phyloP scores from a whole-genome alignment of 2,888 invertebrate species.

The Thera obeliscata region DNA sequence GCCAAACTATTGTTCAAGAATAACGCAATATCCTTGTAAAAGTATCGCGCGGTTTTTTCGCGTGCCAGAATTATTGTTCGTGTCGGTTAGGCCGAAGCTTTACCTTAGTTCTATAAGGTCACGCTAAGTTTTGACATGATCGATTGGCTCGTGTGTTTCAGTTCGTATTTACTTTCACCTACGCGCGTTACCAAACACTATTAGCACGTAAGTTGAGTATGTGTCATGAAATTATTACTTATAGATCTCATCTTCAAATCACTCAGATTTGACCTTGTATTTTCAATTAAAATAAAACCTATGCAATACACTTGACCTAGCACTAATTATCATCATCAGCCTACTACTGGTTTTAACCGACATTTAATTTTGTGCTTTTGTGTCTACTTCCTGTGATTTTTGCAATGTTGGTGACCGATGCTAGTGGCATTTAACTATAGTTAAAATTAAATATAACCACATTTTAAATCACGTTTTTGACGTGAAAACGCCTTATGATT shows the following conservation, averaged over 20 bases:
- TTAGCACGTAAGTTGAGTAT: constrained; percentile 7
- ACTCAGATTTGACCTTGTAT: constrained; percentile 27
- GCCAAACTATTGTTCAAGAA: too few species aligned
- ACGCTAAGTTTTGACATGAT: constrained; percentile 11
- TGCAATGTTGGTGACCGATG: too few species aligned
- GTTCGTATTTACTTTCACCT: constrained; percentile 28
- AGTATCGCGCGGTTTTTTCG: background rate
- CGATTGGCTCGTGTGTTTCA: constrained; percentile 5
- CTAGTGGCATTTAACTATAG: too few species aligned
- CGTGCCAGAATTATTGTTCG: background rate
- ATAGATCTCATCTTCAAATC: constrained; percentile 6
- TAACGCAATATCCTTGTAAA: too few species aligned
- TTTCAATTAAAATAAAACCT: background rate
- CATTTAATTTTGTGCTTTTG: too few species aligned
- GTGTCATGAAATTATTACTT: background rate
- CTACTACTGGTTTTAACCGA: too few species aligned
- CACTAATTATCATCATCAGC: too few species aligned
- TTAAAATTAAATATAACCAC: too few species aligned
- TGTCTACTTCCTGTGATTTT: too few species aligned
- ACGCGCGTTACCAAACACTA: constrained; percentile 14
- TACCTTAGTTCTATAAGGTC: constrained; percentile 5
- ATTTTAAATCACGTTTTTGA: too few species aligned
- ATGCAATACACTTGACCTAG: background rate
- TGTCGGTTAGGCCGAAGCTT: background rate
- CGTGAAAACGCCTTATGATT: too few species aligned